Conservation (phyloP, 2,113 vertebrate species). For the Sialia sialis region DNA sequence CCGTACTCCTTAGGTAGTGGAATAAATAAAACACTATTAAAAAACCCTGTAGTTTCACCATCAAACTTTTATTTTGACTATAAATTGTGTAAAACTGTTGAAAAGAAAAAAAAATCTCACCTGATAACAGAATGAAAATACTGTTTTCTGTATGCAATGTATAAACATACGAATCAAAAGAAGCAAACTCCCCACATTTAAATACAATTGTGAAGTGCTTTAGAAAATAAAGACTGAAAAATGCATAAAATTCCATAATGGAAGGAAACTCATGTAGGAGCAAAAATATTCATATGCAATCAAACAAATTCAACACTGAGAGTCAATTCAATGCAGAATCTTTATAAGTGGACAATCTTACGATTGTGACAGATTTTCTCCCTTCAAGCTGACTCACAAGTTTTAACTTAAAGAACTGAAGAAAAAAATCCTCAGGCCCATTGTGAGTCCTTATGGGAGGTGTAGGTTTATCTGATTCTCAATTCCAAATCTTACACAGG, state of each 20-base stretch:
- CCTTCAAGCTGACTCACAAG: background rate
- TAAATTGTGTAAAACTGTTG: conserved; percentile 50
- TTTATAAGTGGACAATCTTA: background rate
- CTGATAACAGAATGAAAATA: conserved; percentile 39
- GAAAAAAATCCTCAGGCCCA: background rate
- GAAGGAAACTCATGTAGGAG: background rate
- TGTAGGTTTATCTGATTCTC: background rate
- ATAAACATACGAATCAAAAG: conserved; percentile 22
- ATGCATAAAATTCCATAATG: background rate
- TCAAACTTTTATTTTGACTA: conserved; percentile 72
- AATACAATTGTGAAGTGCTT: conserved; percentile 42
- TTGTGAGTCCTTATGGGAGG: background rate
- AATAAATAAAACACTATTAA: background rate
- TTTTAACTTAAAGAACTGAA: background rate
- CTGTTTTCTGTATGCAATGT: background rate
- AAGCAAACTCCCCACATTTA: conserved; percentile 22
- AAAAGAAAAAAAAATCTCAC: conserved; percentile 19
- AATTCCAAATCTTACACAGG: background rate
- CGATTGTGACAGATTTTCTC: background rate
- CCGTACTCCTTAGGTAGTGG: fast-evolving
- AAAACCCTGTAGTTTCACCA: conserved; percentile 25
- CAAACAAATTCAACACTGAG: background rate
- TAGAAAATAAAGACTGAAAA: conserved; percentile 30
- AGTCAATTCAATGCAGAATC: background rate
- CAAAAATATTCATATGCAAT: conserved; percentile 9